Evolutionary conservation across 2,113 vertebrate genomes (phyloP), one percentile per base, ranked within the genome.

Genomic region (Xenopus borealis): DNA sequence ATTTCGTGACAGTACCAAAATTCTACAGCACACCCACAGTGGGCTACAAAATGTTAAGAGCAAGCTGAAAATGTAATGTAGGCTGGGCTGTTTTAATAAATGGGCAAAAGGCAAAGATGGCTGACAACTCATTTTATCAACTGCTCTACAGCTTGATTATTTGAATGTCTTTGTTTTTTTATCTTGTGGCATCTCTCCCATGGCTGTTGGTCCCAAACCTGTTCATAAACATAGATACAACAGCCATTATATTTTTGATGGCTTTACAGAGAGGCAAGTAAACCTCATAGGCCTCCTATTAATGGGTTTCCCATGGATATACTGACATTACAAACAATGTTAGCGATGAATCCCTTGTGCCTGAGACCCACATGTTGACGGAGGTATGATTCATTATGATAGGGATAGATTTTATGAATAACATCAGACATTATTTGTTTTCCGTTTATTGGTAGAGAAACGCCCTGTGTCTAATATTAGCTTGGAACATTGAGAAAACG

Each of bases 371-470:
- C 23, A 27, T 27, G 23, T 3, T 62, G 72, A 65, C 59, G 68
- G 44, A 68, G 72, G 68, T 27, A 27, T 27, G 23, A 27, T 62
- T 62, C 55, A 74, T 74, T 40, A 67, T 74, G 18, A 33, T 59
- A 58, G 27, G 20, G 12, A 20, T 52, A 46, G 72, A 46, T 67
- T 75, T 75, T 50, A 75, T 75, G 64, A 62, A 23, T 61, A 53
- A 44, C 52, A 75, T 69, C 62, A 69, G 68, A 66, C 69, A 69
- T 75, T 75, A 75, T 69, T 69, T 57, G 69, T 75, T 75, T 75
- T 69, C 66, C 68, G 63, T 63, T 69, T 53, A 57, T 69, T 53
- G 57, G 44, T 69, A 62, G 66, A 75, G 73, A 69, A 75, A 69
- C 62, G 62, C 68, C 46, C 33, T 40, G 8, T 40, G 6, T 40